Evolutionary conservation across 2,797 vertebrate genomes (phyloP), one percentile per base, ranked within the genome.

Genomic region (Salarias fasciatus): DNA sequence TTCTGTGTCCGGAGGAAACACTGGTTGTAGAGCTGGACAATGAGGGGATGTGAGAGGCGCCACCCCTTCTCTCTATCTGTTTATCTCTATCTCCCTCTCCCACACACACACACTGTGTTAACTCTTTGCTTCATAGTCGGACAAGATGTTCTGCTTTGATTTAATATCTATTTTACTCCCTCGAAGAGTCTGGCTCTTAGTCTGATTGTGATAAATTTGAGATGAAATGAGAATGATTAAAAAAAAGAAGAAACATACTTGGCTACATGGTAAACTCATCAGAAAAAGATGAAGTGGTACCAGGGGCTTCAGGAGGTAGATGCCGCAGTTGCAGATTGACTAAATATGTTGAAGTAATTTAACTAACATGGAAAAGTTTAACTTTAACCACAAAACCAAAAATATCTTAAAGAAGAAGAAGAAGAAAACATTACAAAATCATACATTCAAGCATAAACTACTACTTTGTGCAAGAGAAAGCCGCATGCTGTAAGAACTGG

Each of bases 31-130:
- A 50, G 48, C 84, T 54, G 79, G 79, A 93, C 92, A 94, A 92
- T 92, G 51, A 63, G 11, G 86, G 92, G 92, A 93, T 92, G 79
- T 91, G 74, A 82, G 72, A 48, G 73, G 77, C 53, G 63, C 69
- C 84, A 8, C 5, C 44, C 77, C 52, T 42, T 65, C 50, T 50
- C 55, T 50, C 42, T 62, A 13, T 64, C 6, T 53, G 33, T 45
- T 42, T 30, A 36, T 38, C 8, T 77, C 52, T 43, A 62, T 66
- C 53, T 50, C 56, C 44, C 42, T 62, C 12, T 65, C 6, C 49
- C 28, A 42, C 42, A 65, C 11, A n/a, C 14, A 31, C 8, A 8
- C 4, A 4, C 30, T 4, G 54, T n/a, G n/a, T n/a, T n/a, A 51
- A 42, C 46, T 55, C 46, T 45, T 61, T 14, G 36, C 53, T 75